phyloP scores from a whole-genome alignment of 2,113 vertebrate genomes.

The Addax nasomaculatus region DNA sequence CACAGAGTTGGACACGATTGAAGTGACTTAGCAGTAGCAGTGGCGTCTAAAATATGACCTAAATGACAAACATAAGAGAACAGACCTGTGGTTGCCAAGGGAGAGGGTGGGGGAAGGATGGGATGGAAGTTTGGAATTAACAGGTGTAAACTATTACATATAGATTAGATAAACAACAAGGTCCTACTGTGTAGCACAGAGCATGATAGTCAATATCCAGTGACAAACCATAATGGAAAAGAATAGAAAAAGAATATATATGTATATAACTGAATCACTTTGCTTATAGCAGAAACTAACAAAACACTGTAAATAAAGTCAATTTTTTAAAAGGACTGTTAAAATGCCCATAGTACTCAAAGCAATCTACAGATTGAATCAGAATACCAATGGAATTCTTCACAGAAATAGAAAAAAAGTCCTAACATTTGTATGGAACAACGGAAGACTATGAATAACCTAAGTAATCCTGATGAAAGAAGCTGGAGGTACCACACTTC shows the following conservation, averaged over 20 bases:
- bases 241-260: neutral
- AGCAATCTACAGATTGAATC: neutral
- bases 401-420: neutral
- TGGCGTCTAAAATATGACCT: neutral
- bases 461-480: neutral
- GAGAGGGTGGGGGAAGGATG: neutral
- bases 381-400: neutral
- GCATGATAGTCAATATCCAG: neutral
- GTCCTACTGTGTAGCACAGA: neutral
- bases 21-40: neutral
- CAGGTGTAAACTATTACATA: neutral
- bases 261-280: neutral
- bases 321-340: neutral
- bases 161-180: neutral
- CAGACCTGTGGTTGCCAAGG: neutral
- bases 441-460: neutral
- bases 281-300: neutral
- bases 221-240: neutral
- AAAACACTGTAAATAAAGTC: neutral
- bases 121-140: neutral
- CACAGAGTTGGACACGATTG: too few relatives aligned
- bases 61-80: neutral
- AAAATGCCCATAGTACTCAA: neutral
- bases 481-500: neutral
- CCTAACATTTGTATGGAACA: neutral